Conservation (phyloP, 2,888 invertebrate species). For the Anaspis maculata region DNA sequence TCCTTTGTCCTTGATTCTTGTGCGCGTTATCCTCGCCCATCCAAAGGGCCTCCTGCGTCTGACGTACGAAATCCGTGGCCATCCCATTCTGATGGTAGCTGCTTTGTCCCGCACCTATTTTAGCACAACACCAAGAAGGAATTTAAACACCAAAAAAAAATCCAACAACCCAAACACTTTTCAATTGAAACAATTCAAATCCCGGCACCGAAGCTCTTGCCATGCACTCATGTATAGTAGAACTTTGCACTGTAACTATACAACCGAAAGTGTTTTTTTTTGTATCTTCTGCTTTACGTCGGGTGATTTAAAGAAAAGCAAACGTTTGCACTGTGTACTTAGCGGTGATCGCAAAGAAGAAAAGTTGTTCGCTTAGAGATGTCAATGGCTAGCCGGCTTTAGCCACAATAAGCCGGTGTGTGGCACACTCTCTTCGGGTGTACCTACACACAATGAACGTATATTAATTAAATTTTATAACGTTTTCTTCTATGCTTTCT, state of each 20-base stretch:
- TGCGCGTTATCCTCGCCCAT: constrained; percentile 41
- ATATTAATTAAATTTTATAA: constrained; percentile 37
- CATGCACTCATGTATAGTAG: too few relatives aligned
- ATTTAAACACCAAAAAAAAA: too few relatives aligned
- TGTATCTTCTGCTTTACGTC: too few relatives aligned
- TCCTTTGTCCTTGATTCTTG: constrained; percentile 47
- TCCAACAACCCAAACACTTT: too few relatives aligned
- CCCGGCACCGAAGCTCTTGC: too few relatives aligned
- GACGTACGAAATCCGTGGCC: constrained; percentile 26
- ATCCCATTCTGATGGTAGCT: constrained; percentile 46
- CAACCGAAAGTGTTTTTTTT: too few relatives aligned
- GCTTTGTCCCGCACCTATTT: constrained; percentile 53
- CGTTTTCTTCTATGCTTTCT: constrained; percentile 39
- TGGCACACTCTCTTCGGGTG: constrained; percentile 14
- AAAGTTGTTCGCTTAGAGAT: constrained; percentile 1
- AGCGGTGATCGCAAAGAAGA: constrained; percentile 1
- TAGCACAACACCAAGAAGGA: too few relatives aligned
- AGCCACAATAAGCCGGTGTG: constrained; percentile 9
- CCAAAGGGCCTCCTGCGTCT: constrained; percentile 40
- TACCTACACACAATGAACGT: constrained; percentile 18
- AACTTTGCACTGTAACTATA: too few relatives aligned
- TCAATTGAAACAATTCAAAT: too few relatives aligned
- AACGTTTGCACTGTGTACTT: too few relatives aligned
- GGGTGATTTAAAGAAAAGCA: too few relatives aligned
- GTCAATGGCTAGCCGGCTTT: constrained; percentile 7